Conservation (phyloP, 2,888 invertebrate genomes). For the Epistrophe grossulariae region DNA sequence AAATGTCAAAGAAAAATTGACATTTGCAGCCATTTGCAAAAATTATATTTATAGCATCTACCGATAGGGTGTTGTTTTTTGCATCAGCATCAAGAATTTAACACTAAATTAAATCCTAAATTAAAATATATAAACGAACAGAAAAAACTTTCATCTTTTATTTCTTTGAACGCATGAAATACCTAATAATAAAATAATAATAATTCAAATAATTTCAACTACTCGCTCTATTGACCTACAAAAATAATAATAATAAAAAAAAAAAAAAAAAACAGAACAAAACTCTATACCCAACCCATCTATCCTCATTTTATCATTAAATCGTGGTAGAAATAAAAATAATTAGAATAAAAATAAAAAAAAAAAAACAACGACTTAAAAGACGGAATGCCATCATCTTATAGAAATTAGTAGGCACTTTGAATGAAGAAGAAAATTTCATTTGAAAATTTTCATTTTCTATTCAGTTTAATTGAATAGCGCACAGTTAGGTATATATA, state of each 20-base stretch:
- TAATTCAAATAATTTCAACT: constrained; percentile 25
- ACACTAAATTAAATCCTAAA: background rate
- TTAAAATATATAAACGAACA: background rate
- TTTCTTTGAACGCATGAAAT: constrained; percentile 16
- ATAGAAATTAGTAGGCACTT: constrained; percentile 54
- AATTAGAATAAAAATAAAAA: constrained; percentile 37
- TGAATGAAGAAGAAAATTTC: constrained; percentile 39
- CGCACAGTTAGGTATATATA: background rate
- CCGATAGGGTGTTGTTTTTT: too few relatives aligned
- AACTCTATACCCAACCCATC: background rate
- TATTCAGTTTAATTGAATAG: constrained; percentile 32
- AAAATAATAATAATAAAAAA: background rate
- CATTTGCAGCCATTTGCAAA: too few relatives aligned
- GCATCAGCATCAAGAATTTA: too few relatives aligned
- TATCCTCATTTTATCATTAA: background rate
- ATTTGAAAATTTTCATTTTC: constrained; percentile 45
- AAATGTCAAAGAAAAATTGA: too few relatives aligned
- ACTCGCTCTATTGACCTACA: constrained; percentile 20
- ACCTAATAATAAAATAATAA: constrained; percentile 12
- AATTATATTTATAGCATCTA: too few relatives aligned
- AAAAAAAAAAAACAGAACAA: background rate
- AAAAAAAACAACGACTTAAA: constrained; percentile 27
- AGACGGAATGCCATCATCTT: constrained; percentile 38
- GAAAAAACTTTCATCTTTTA: background rate
- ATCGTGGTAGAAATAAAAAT: background rate